These are phyloP conservation scores for Hypselothyrea guttata DNA, from an alignment of 2,888 invertebrate genomes.

Conservation along the genomic window DNA sequence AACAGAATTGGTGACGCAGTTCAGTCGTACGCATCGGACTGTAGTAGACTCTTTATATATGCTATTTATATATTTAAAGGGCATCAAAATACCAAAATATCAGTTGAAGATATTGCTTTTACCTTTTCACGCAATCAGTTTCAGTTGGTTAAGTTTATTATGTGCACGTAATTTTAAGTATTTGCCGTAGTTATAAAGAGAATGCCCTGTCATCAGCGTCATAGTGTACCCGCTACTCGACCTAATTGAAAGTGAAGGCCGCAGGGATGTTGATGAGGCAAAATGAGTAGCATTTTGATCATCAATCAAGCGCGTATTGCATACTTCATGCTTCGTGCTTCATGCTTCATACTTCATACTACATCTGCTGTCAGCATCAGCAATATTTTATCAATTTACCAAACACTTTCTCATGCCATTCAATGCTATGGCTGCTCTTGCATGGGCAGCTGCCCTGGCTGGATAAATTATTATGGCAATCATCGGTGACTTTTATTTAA, in stretches of 20 bases:
- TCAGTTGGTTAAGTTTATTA: background rate
- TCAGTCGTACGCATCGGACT: too few relatives aligned
- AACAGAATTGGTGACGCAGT: too few relatives aligned
- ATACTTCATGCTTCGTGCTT: constrained; percentile 11
- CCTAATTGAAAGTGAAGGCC: constrained; percentile 63
- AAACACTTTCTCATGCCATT: constrained; percentile 37
- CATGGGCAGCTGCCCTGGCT: constrained; percentile 16
- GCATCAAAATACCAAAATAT: too few relatives aligned
- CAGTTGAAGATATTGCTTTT: too few relatives aligned
- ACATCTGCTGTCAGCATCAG: constrained; percentile 54
- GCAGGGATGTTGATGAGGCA: background rate
- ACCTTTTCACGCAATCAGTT: too few relatives aligned
- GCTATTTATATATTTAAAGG: too few relatives aligned
- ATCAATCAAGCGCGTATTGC: constrained; percentile 59
- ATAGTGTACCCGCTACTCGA: constrained; percentile 34
- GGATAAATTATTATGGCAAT: constrained; percentile 73
- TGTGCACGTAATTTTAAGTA: too few relatives aligned
- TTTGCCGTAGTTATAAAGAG: background rate
- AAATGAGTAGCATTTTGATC: constrained; percentile 33
- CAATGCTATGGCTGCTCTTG: background rate
- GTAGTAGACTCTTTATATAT: too few relatives aligned
- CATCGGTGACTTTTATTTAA: constrained; percentile 75
- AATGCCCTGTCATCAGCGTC: constrained; percentile 23
- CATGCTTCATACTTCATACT: constrained; percentile 22
- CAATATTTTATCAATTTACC: constrained; percentile 69